Evolutionary conservation across 2,888 invertebrate genomes (phyloP).

Genomic region (Glyphotaelius pellucidus): DNA sequence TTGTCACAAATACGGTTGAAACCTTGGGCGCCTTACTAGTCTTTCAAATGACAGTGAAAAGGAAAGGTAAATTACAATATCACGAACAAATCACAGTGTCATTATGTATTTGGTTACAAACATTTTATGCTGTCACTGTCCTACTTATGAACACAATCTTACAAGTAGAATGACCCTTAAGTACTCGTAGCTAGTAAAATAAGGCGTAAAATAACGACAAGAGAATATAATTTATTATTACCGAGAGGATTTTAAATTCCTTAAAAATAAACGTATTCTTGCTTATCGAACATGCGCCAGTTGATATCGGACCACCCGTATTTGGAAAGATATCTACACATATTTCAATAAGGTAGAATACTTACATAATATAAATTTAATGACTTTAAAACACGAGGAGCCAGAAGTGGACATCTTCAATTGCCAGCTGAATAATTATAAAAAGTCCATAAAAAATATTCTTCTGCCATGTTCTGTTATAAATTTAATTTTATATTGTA

Average conservation of each 20-base stretch:
- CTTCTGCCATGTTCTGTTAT: no score
- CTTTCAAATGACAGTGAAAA: neutral
- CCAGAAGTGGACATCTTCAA: no score
- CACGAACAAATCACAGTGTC: conserved; percentile 24
- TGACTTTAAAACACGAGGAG: no score
- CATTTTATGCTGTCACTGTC: conserved; percentile 25
- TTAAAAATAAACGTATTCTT: neutral
- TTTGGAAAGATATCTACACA: neutral
- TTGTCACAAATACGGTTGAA: neutral
- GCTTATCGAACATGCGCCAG: neutral
- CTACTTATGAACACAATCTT: conserved; percentile 34
- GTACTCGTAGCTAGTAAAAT: neutral
- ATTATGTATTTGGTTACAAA: conserved; percentile 17
- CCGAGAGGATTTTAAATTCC: neutral
- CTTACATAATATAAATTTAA: neutral
- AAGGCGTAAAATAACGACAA: conserved; percentile 12
- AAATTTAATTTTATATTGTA: no score
- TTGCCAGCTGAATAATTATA: no score
- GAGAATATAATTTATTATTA: neutral
- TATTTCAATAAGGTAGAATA: neutral
- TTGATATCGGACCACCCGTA: neutral
- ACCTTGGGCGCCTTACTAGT: neutral
- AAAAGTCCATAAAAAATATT: no score
- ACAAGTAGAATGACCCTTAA: conserved; percentile 6
- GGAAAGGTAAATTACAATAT: conserved; percentile 4